Evolutionary conservation across 1,140 invertebrate species (phyloP), one percentile per base, ranked within the genome.

Genomic region (Physella acuta): DNA sequence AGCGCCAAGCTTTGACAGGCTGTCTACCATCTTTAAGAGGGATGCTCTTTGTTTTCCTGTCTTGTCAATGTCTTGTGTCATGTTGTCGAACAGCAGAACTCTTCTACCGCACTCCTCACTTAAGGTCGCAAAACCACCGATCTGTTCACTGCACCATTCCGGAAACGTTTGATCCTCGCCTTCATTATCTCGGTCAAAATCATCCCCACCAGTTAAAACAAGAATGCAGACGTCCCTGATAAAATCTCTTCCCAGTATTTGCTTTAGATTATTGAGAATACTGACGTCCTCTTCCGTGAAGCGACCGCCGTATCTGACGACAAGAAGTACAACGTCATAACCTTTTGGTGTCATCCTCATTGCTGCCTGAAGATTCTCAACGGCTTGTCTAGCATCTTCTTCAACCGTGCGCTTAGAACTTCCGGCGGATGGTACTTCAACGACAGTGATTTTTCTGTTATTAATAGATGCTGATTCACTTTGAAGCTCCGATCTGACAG

Each of bases 61-160:
- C n/a, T n/a, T n/a, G n/a, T n/a, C n/a, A n/a, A n/a, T n/a, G n/a
- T n/a, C n/a, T n/a, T n/a, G n/a, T n/a, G n/a, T n/a, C n/a, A n/a
- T n/a, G 26, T 63, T 63, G 39, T 63, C n/a, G 26, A 63, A 63
- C 8, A 44, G 24, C 3, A 63, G 24, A 63, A 44, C 4, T 63
- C 61, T 62, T 37, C 24, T n/a, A 3, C 28, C 26, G 33, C 60
- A 62, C 31, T 62, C 60, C 8, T 39, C 33, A 16, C 39, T 28
- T n/a, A 63, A 24, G 2, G 24, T 39, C 49, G 39, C 4, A 8
- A 49, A 28, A 14, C 5, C 3, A 17, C 61, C 61, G 26, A 2
- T n/a, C 39, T 63, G 61, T 4, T 49, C 2, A 44, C 44, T 17
- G 28, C 34, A 39, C 61, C 61, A 63, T 1, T 39, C 24, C 20